A percentile compares a stretch with the other conserved stretches of the same genome.
These are phyloP conservation scores for Parascotia fuliginaria DNA, from an alignment of 2,888 invertebrate genomes.

Conservation along the genomic window DNA sequence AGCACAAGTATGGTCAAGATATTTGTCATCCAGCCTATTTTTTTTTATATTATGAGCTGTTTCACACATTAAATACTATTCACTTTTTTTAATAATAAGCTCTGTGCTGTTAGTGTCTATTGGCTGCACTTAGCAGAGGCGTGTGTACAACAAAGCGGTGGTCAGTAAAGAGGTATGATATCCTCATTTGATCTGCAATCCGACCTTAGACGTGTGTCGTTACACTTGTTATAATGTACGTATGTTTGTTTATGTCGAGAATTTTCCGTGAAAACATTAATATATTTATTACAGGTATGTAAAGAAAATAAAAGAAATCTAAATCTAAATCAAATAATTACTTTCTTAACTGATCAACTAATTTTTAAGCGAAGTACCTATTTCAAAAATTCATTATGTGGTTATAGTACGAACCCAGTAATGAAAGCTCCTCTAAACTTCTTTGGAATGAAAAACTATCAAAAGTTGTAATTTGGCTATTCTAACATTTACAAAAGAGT, in stretches of 20 bases:
- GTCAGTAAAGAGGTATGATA: conserved; percentile 24
- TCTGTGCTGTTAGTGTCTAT: conserved; percentile 1
- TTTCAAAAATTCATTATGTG: too few relatives aligned
- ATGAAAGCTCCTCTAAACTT: too few relatives aligned
- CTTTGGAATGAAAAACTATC: too few relatives aligned
- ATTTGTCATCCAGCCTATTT: not conserved
- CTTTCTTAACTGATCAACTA: too few relatives aligned
- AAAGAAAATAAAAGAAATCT: not conserved
- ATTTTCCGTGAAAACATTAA: too few relatives aligned
- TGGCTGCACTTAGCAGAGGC: conserved; percentile 10
- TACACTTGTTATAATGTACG: conserved; percentile 17
- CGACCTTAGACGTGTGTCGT: conserved; percentile 19
- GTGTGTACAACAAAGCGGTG: conserved; percentile 19
- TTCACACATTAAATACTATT: not conserved
- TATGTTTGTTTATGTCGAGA: conserved; percentile 6
- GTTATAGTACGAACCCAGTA: too few relatives aligned
- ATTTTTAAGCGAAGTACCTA: too few relatives aligned
- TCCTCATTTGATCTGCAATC: conserved; percentile 34
- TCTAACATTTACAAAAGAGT: too few relatives aligned
- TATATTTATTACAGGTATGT: too few relatives aligned
- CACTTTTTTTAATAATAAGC: not conserved
- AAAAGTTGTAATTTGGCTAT: too few relatives aligned
- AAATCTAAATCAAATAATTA: too few relatives aligned
- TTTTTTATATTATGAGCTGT: not conserved
- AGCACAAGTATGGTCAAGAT: not conserved